Evolutionary conservation across 2,797 vertebrate genomes (phyloP), one percentile per base, ranked within the genome.

Genomic region (Pangasius macronema): DNA sequence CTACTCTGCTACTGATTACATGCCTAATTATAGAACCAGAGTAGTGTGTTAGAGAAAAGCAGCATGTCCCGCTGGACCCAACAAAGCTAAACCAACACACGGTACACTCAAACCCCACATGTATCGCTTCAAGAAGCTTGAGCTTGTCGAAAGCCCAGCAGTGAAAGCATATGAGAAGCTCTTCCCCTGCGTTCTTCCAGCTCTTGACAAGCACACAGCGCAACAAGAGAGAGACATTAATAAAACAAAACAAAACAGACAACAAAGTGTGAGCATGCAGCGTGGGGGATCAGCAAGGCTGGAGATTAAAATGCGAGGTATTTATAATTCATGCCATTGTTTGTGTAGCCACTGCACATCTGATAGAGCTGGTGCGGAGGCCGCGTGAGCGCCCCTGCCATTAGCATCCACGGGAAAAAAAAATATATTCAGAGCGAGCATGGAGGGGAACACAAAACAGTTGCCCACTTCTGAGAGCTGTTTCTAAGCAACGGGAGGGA

Each of bases 261-360:
- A 90, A 89, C 88, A 93, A 89, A 72, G 87, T 51, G 57, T 67
- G 84, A 76, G 67, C 10, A 46, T 3, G 7, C 33, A 46, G 70
- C 2, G 57, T 68, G 72, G 36, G 82, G 83, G 67, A 84, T 42
- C 67, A 80, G 65, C 33, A 81, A 82, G 79, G 42, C 70, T 73
- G 87, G 89, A 91, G 93, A 94, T 94, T 93, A 94, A 91, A 86
- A 91, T 84, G 90, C 90, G 42, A 11, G 51, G 85, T 91, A 94
- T 96, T 90, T 93, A 95, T 94, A 94, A 96, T 96, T 95, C 92
- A 96, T 95, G 92, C 65, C 89, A 92, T 93, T 93, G 93, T 95
- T 93, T 92, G 87, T 87, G 92, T 91, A 91, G 92, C 89, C 83
- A 86, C 92, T 92, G 92, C 92, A 94, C 91, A 87, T 94, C 92